Base-by-base conservation (phyloP, 64 coral and sea anemone genomes). In the Stylophora pistillata region DNA sequence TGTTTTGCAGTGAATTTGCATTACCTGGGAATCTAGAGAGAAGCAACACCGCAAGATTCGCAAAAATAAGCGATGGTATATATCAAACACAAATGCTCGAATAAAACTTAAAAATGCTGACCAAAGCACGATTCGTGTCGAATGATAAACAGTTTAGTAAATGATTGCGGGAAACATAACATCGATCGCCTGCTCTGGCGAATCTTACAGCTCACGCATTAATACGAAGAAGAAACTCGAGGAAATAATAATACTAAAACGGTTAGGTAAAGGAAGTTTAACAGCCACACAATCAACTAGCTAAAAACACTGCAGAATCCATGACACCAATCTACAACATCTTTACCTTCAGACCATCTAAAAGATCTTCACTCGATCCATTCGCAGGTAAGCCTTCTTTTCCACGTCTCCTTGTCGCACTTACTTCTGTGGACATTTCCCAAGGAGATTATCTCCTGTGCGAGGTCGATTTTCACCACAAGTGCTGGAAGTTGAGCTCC, bases 351-450 rank as follows among this genome's bases (percentile, higher is more conserved):
- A 82, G 3, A 37, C 58, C 79, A 33, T 82, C 79, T 17, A 47
- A 32, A 64, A 82, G 59, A 82, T 82, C 34, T 82, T 82, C 79
- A 20, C 58, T 64, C 30, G 79, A 82, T 59, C 79, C 79, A 65
- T 82, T 82, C 30, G 31, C 20, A 23, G 73, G 20, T 34, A 76
- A 53, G 73, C 73, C 73, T 34, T 82, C 31, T 82, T 82, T 82
- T 65, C 58, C 79, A 82, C 79, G 79, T 82, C 79, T 59, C 37
- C 79, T 82, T 82, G 79, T 82, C 10, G 79, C 58, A 82, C 79
- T 21, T 20, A 23, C 30, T 65, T 82, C 79, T 18, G 79, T 82
- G 58, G 79, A 65, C 79, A 82, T 82, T 32, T 82, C 79, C 79
- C 30, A 64, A 59, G 79, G 79, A 41, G 58, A 37, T 17, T 30